Evolutionary conservation across 2,888 invertebrate genomes (phyloP), one percentile per base, ranked within the genome.

Genomic region (Onchidella celtica): DNA sequence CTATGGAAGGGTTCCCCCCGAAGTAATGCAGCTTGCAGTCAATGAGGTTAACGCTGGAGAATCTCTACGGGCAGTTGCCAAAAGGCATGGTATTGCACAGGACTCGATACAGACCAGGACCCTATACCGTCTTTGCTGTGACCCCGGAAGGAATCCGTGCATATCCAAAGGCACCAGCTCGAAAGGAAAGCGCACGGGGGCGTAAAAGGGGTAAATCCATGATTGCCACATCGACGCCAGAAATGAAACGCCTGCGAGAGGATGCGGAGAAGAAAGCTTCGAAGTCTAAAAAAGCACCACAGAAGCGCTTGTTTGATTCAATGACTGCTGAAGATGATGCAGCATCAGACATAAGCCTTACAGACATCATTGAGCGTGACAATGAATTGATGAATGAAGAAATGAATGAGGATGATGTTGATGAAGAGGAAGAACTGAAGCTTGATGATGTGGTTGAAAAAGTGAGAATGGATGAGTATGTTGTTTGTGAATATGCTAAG

Each of bases 1-100:
- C n/a, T n/a, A n/a, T 63, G 63, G 24, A 63, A 63, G 24, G 63
- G 24, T 63, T 63, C 63, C 63, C 9, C 63, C 11, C 14, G 63
- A 63, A 21, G 11, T n/a, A 63, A 21, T 63, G 63, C 63, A 63
- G 9, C 63, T 9, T 63, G 63, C 63, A 21, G 63, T 63, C 17
- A 63, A 63, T 63, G 14, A 63, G 24, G 63, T 63, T 9, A 63
- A 63, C 24, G 63, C 17, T 9, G 63, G 63, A 9, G 63, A 63
- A n/a, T n/a, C 63, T 17, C 24, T 63, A 24, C 63, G 24, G 24
- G 63, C 63, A 63, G 63, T 63, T 63, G 63, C 63, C 11, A 63
- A 63, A 63, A 9, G 63, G 9, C 63, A 63, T n/a, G 24, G 63
- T 9, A 63, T 63, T 63, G 17, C 63, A 63, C 63, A 27, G 6